Evolutionary conservation across 2,113 vertebrate species (phyloP), one percentile per base, ranked within the genome.

Genomic region (Hymenochirus boettgeri): DNA sequence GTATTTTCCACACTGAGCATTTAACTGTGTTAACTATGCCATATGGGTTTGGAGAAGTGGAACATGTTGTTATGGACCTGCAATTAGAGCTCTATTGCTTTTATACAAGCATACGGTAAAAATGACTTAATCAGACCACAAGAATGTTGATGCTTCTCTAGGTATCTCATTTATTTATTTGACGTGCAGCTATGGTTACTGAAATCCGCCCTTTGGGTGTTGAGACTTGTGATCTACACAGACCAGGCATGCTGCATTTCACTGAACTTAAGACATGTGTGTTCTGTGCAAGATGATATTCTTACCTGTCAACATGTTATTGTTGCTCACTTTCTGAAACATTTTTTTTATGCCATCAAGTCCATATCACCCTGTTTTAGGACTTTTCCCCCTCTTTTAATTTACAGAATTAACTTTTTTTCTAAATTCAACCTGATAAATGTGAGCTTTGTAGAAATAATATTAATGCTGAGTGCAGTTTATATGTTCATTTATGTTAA

Each of bases 81-180:
- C 77, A 71, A 37, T 72, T 62, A 64, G 73, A 86, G 70, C 63
- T 51, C 71, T 65, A 61, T 74, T 76, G 61, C 81, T 82, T 78
- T 72, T 80, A 76, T 83, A 83, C 80, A 85, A 74, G 81, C 80
- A 82, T 77, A 70, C 77, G 84, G 82, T 81, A 82, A 84, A 82
- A 81, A 80, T 79, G 85, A 81, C 80, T 84, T 88, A 86, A 84
- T 89, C 86, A 83, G 75, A 82, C 81, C 83, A 77, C 85, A 90
- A 84, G 85, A 88, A 88, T 87, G 89, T 85, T 84, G 81, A 76
- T 77, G 78, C 86, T 85, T 90, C 90, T 87, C 89, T 81, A 71
- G 74, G 82, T 80, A 89, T 88, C 85, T 89, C 85, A 65, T 86
- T 77, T 92, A 86, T 92, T 92, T 92, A 90, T 91, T 90, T 89